Base-by-base conservation (phyloP, 2,797 vertebrate species). In the Sebastes glaucus region DNA sequence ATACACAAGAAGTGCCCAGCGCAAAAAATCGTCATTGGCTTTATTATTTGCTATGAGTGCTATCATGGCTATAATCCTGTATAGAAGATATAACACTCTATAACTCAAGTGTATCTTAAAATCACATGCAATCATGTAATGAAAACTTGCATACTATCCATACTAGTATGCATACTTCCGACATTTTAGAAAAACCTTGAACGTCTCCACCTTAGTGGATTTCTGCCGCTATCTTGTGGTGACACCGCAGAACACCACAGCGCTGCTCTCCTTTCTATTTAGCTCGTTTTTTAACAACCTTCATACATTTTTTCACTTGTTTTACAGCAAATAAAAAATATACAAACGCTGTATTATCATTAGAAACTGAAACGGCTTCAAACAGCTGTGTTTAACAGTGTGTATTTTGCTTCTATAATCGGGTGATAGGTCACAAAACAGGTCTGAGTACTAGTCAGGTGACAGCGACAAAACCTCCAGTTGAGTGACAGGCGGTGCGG, bases 361-460 rank as follows among this genome's bases (percentile, higher is more conserved):
- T 22, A 2, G 1, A 5, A 30, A 25, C 7, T 27, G 1, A 23
- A 30, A 10, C 2, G 0, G 2, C 0, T 55, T 52, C 14, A 62
- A 61, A 64, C 4, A 0, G 1, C 0, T 42, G 38, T 42, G 38
- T 42, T 42, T 42, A 42, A 42, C 38, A 42, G 38, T 42, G 38
- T 42, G 38, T 42, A 42, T 42, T 42, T 42, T 42, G 38, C 38
- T 42, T 42, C 38, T 42, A 0, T 16, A 42, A 42, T 42, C 38
- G 6, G 38, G 38, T 42, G 38, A 42, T 42, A 42, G 38, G 92
- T 95, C 93, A 91, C 83, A 87, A 90, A 95, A 95, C 94, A 93
- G 94, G 91, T 93, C 83, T 83, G 93, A 90, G 83, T 71, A 87
- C 90, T 74, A 94, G 96, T 99, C 97, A 98, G 96, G 96, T 98